Evolutionary conservation across 2,888 invertebrate species (phyloP).

Genomic region (Reticulitermes lucifugus): DNA sequence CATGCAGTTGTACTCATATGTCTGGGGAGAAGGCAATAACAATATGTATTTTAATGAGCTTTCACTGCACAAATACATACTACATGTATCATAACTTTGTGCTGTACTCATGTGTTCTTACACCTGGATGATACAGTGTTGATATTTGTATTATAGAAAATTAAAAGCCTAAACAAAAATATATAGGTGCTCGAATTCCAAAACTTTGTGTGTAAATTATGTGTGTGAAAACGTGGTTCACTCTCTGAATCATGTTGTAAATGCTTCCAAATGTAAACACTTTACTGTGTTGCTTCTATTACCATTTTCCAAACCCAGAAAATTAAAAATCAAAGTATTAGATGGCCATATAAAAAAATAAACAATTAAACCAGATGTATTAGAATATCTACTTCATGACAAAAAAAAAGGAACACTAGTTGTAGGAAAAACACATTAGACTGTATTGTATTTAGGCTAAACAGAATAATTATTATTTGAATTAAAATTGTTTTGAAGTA

Average conservation of each 20-base stretch:
- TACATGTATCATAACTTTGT: slow-evolving; percentile 19
- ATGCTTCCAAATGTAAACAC: slow-evolving; percentile 15
- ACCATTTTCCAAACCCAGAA: background rate
- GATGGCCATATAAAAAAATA: background rate
- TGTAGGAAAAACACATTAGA: background rate
- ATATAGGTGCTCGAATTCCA: slow-evolving; percentile 22
- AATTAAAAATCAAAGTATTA: slow-evolving; percentile 7
- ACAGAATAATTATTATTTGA: background rate
- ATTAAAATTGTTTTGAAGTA: slow-evolving; percentile 30
- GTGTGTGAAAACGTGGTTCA: slow-evolving; percentile 7
- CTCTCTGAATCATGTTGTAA: slow-evolving; percentile 11
- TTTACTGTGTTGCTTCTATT: slow-evolving; percentile 23
- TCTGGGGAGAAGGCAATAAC: background rate
- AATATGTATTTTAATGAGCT: slow-evolving; percentile 9
- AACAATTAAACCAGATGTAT: slow-evolving; percentile 10
- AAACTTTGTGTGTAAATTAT: slow-evolving; percentile 3
- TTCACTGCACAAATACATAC: background rate
- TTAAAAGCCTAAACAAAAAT: slow-evolving; percentile 9
- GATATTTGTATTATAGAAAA: slow-evolving; percentile 2
- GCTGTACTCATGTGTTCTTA: slow-evolving; percentile 15
- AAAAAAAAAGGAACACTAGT: background rate
- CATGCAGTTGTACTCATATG: no score
- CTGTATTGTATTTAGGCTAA: slow-evolving; percentile 4
- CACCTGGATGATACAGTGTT: slow-evolving; percentile 17
- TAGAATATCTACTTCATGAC: slow-evolving; percentile 14